Evolutionary conservation across 2,113 vertebrate genomes (phyloP).

Genomic region (Pristiophorus japonicus): DNA sequence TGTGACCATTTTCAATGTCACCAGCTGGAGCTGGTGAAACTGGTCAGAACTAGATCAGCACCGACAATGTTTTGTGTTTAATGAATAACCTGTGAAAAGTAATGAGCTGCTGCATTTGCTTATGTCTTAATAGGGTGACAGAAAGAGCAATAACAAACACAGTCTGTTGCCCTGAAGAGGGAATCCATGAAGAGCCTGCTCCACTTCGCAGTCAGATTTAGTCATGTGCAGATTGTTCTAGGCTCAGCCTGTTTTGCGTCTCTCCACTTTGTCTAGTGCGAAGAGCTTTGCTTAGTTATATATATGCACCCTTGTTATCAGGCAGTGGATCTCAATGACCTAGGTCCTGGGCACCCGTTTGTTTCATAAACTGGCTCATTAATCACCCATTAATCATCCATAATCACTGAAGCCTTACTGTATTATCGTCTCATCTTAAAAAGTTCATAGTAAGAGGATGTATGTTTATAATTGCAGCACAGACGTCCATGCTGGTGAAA

Average conservation of each 20-base stretch:
- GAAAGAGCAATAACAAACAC: not conserved
- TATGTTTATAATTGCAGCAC: not conserved
- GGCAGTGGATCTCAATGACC: not conserved
- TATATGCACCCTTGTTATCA: not conserved
- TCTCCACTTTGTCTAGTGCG: not conserved
- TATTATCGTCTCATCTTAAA: not conserved
- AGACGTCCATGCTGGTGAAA: not conserved
- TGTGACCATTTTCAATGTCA: not conserved
- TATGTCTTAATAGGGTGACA: not conserved
- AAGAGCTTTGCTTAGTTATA: not conserved
- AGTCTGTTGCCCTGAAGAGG: not conserved
- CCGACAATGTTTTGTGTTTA: not conserved
- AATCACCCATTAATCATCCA: not conserved
- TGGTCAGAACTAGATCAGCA: not conserved
- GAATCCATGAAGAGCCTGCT: not conserved
- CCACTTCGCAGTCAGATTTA: not conserved
- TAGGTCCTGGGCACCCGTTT: not conserved
- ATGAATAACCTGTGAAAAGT: constrained; percentile 15
- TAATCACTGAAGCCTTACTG: not conserved
- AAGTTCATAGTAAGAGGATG: not conserved
- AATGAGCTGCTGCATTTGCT: not conserved
- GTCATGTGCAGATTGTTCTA: not conserved
- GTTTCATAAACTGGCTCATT: not conserved
- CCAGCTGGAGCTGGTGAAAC: not conserved
- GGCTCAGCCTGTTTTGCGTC: not conserved